Conservation (phyloP, 2,797 vertebrate genomes). For the Gephyroberyx darwinii region DNA sequence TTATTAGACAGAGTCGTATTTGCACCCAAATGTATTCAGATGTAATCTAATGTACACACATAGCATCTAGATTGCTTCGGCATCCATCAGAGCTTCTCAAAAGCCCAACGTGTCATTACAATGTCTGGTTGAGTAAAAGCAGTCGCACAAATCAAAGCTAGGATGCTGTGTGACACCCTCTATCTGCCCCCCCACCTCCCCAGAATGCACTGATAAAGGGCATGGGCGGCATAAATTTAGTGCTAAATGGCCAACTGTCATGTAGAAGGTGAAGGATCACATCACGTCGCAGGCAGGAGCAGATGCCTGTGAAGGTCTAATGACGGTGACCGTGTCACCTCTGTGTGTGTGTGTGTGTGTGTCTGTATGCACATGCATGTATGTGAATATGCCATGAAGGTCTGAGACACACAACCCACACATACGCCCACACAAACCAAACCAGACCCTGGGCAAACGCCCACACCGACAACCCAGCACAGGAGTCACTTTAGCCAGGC, state of each 20-base stretch:
- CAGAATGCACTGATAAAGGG: constrained; percentile 77
- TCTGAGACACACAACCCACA: constrained; percentile 52
- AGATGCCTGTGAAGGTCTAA: constrained; percentile 81
- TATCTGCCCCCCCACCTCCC: constrained; percentile 42
- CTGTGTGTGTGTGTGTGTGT: constrained; percentile 30
- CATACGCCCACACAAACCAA: constrained; percentile 45
- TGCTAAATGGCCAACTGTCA: constrained; percentile 79
- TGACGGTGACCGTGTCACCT: constrained; percentile 77
- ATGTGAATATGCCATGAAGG: constrained; percentile 35
- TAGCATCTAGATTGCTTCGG: constrained; percentile 43
- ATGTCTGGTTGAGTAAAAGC: constrained; percentile 72
- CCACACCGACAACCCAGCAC: constrained; percentile 32
- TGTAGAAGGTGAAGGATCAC: constrained; percentile 81
- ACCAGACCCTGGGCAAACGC: constrained; percentile 38
- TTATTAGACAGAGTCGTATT: not conserved
- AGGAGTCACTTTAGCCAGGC: constrained; percentile 2
- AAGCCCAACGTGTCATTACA: constrained; percentile 67
- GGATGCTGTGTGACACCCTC: constrained; percentile 65
- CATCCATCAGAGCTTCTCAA: constrained; percentile 63
- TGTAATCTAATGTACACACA: constrained; percentile 42
- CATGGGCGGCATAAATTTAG: constrained; percentile 79
- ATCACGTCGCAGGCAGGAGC: constrained; percentile 71
- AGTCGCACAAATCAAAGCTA: constrained; percentile 77
- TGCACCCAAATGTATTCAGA: constrained; percentile 12
- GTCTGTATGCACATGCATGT: constrained; percentile 13